These are phyloP conservation scores for Philypnodon macrostomus DNA, from an alignment of 2,797 vertebrate genomes.

Conservation along the genomic window DNA sequence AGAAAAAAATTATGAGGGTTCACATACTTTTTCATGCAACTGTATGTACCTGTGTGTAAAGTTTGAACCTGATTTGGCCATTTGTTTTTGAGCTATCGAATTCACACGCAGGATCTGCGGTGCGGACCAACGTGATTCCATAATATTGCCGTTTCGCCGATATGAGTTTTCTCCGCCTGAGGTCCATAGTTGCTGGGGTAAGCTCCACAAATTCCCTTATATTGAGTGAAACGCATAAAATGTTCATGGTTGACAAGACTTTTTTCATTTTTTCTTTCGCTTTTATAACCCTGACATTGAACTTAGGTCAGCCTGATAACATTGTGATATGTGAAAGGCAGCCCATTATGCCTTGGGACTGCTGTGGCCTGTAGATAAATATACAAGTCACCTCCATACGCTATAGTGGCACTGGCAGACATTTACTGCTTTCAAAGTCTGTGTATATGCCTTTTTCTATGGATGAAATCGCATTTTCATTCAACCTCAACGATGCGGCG, in stretches of 20 bases:
- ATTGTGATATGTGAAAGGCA: conserved; percentile 8
- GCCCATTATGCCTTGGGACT: conserved; percentile 2
- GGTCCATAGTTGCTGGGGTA: no score
- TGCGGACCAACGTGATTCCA: no score
- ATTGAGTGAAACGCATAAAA: not conserved
- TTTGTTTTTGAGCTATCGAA: no score
- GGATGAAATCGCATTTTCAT: conserved; percentile 4
- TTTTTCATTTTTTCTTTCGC: no score
- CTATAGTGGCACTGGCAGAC: not conserved
- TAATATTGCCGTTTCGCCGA: no score
- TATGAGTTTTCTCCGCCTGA: no score
- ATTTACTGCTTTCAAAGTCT: conserved; percentile 2
- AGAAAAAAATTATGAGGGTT: no score
- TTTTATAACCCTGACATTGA: conserved; percentile 5
- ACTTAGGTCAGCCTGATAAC: conserved; percentile 9
- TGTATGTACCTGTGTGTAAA: no score
- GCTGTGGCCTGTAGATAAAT: conserved; percentile 10
- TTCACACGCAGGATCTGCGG: no score
- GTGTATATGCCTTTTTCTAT: conserved; percentile 7
- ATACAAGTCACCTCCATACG: not conserved
- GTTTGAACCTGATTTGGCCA: no score
- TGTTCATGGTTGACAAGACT: not conserved
- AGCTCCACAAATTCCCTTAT: no score
- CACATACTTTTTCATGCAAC: no score
- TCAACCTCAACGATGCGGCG: conserved; percentile 3